Evolutionary conservation across 2,797 vertebrate species (phyloP), one percentile per base, ranked within the genome.

Genomic region (Oryzias sinensis): DNA sequence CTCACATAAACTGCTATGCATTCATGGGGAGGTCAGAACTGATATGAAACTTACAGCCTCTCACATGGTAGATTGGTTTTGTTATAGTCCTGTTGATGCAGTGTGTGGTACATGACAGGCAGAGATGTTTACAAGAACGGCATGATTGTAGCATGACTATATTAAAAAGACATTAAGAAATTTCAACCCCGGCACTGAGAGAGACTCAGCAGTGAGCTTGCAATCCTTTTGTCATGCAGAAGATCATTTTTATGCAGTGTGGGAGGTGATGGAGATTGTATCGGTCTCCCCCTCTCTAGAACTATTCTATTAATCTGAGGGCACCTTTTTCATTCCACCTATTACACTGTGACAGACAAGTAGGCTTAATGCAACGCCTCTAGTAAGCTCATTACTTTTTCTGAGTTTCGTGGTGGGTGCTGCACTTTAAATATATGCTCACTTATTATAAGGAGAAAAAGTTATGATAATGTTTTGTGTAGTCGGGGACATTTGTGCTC

Each of bases 381-480:
- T 53, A 29, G 56, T 62, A 49, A 24, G 14, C 14, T 29, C 29
- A 7, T 43, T 45, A 0, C 51, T 43, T 51, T 53, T 50, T 68
- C 24, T 55, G 43, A 48, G 43, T 59, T 58, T 66, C n/a, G 60
- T 29, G 47, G 77, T 56, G 72, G 82, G 78, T 49, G 50, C 68
- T 56, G 49, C 64, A 85, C 84, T 91, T 90, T 89, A 85, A 16
- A 77, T 89, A 78, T 88, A 88, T 91, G 89, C 88, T 86, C 85
- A 37, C 77, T 87, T 77, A 89, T 91, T 90, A 88, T 84, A 82
- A 81, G 81, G 78, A 77, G 80, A 82, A 90, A 84, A 93, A 93
- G 88, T 92, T 94, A 93, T 93, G 88, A 93, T 92, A 91, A 92
- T 92, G 83, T 90, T 90, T 87, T 83, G 82, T 81, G 40, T 89